Conservation (phyloP, 2,888 invertebrate species). For the Glaucopsyche alexis region DNA sequence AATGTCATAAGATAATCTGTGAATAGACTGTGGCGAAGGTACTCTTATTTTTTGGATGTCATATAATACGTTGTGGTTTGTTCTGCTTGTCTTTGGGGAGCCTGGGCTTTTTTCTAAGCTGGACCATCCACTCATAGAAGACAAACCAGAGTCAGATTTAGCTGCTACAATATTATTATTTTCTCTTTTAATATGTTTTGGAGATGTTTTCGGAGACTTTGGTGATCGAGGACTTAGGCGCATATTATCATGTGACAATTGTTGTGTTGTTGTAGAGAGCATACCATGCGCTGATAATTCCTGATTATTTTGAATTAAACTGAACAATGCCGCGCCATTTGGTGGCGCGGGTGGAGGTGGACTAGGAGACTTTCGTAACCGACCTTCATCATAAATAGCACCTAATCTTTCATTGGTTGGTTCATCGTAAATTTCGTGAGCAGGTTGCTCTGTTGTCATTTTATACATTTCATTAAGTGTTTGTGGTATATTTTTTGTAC, state of each 20-base stretch:
- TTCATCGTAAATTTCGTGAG: constrained; percentile 83
- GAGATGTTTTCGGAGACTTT: constrained; percentile 86
- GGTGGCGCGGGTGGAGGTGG: constrained; percentile 91
- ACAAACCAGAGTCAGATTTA: constrained; percentile 92
- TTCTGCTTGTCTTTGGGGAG: constrained; percentile 83
- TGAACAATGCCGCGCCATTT: constrained; percentile 79
- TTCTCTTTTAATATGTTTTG: constrained; percentile 83
- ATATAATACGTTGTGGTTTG: constrained; percentile 56
- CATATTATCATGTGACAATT: constrained; percentile 66
- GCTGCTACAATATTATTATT: constrained; percentile 83
- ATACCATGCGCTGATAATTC: constrained; percentile 53
- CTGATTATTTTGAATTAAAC: constrained; percentile 64
- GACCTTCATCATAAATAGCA: constrained; percentile 72
- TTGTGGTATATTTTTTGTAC: constrained; percentile 60
- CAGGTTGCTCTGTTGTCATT: constrained; percentile 76
- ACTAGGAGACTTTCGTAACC: constrained; percentile 80
- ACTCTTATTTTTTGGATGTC: constrained; percentile 68
- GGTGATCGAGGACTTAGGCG: constrained; percentile 85
- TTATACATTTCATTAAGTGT: constrained; percentile 76
- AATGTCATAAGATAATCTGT: constrained; percentile 63
- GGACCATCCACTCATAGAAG: constrained; percentile 93
- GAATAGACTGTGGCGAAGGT: constrained; percentile 64
- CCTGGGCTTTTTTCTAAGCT: constrained; percentile 92
- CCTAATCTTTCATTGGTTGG: constrained; percentile 67
- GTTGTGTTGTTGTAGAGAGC: constrained; percentile 53